Evolutionary conservation across 2,113 vertebrate genomes (phyloP).

Genomic region (Scomber colias): DNA sequence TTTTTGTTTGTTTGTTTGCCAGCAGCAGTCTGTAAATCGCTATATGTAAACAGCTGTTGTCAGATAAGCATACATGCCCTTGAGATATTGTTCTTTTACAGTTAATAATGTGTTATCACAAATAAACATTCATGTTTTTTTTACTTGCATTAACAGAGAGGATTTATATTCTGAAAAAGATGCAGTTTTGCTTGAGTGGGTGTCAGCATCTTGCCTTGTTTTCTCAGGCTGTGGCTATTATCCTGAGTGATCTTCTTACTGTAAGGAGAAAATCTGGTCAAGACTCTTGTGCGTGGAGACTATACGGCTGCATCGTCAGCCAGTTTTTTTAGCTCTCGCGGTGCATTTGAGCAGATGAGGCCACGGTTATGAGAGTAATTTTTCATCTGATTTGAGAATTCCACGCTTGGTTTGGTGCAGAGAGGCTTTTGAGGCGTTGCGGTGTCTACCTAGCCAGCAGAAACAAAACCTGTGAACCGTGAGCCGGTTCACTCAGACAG

Average conservation of each 20-base stretch:
- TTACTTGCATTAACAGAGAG: too few species aligned
- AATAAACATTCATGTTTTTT: background rate
- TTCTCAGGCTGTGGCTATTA: conserved; percentile 1
- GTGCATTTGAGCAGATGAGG: conserved; percentile 29
- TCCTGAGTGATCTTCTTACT: conserved; percentile 14
- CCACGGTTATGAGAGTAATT: conserved; percentile 27
- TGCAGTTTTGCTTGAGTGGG: conserved; percentile 14
- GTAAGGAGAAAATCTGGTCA: background rate
- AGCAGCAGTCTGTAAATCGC: background rate
- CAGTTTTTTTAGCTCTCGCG: conserved; percentile 6
- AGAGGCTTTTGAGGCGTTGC: conserved; percentile 35
- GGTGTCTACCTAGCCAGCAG: conserved; percentile 49
- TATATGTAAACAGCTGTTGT: conserved; percentile 24
- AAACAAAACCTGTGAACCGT: conserved; percentile 67
- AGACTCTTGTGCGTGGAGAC: conserved; percentile 6
- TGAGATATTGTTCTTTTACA: conserved; percentile 9
- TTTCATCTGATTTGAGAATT: conserved; percentile 65
- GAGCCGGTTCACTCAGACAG: conserved; percentile 46
- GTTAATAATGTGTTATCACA: background rate
- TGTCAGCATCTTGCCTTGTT: conserved; percentile 1
- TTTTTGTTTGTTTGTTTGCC: background rate
- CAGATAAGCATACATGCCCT: background rate
- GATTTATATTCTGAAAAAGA: background rate
- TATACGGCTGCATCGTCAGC: conserved; percentile 48
- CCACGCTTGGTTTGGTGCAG: conserved; percentile 22